Percentiles rank a stretch among this genome's conserved stretches.
Evolutionary conservation across 2,797 vertebrate genomes (phyloP).

Genomic region (Oreortyx pictus): DNA sequence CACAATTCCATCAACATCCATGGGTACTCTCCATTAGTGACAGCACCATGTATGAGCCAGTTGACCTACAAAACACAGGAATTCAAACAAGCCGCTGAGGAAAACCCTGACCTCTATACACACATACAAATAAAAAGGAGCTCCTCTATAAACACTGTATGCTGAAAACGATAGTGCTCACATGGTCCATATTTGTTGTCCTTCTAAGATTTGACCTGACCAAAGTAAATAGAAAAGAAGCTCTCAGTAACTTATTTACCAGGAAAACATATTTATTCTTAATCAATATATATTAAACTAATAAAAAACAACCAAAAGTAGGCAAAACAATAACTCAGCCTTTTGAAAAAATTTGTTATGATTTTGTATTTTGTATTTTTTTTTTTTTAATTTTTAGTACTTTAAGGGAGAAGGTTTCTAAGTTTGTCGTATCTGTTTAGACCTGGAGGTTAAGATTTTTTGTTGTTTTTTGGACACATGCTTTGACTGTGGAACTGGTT

Average conservation of each 20-base stretch:
- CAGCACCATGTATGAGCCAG: not conserved
- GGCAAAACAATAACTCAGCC: not conserved
- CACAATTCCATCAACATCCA: not conserved
- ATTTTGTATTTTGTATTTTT: not conserved
- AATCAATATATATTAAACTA: not conserved
- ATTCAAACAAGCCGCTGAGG: not conserved
- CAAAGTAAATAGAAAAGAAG: not conserved
- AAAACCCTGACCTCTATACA: not conserved
- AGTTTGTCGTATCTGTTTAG: not conserved
- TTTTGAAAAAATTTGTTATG: not conserved
- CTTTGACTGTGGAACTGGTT: not conserved
- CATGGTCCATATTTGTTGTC: not conserved
- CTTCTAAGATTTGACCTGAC: not conserved
- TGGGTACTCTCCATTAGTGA: not conserved
- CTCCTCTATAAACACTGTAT: not conserved
- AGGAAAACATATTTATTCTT: not conserved
- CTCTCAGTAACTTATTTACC: not conserved
- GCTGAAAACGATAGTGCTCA: fast-evolving
- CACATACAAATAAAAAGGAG: not conserved
- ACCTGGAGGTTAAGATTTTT: not conserved
- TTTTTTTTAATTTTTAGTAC: not conserved
- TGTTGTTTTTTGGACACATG: not conserved
- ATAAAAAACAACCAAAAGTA: not conserved
- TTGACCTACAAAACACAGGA: not conserved
- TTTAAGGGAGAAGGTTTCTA: not conserved